Conservation (phyloP, 2,888 invertebrate genomes). For the Microctonus brassicae region DNA sequence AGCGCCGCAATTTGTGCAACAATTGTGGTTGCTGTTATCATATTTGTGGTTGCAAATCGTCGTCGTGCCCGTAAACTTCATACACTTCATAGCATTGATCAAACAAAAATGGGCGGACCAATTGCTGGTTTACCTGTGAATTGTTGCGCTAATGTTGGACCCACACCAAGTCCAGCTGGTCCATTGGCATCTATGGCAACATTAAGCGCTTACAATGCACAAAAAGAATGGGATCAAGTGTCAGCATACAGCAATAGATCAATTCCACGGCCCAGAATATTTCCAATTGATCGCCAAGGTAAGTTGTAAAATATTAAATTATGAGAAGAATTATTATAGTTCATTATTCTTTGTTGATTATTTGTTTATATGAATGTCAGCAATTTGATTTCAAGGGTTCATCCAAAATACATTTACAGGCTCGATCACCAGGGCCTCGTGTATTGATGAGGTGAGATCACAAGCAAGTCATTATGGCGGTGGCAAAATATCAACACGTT, state of each 20-base stretch:
- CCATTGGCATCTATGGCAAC: slow-evolving; percentile 87
- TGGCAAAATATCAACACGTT: slow-evolving; percentile 75
- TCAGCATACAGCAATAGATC: slow-evolving; percentile 93
- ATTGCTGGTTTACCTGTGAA: slow-evolving; percentile 83
- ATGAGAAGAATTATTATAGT: background rate
- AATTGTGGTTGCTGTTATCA: slow-evolving; percentile 89
- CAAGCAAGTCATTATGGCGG: slow-evolving; percentile 77
- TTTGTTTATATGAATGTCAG: background rate
- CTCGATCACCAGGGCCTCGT: slow-evolving; percentile 69
- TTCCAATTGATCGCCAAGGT: slow-evolving; percentile 77
- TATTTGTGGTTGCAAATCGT: slow-evolving; percentile 89
- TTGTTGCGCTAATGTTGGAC: slow-evolving; percentile 81
- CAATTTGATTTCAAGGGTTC: slow-evolving; percentile 20
- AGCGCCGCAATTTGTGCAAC: slow-evolving; percentile 94
- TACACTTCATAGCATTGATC: slow-evolving; percentile 74
- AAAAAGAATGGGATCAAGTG: slow-evolving; percentile 90
- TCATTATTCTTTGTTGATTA: background rate
- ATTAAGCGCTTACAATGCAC: slow-evolving; percentile 86
- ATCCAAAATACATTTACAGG: slow-evolving; percentile 49
- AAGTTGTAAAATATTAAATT: background rate
- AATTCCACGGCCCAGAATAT: slow-evolving; percentile 89
- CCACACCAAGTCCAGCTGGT: slow-evolving; percentile 83
- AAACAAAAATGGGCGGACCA: slow-evolving; percentile 78
- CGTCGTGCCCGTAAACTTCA: slow-evolving; percentile 84
- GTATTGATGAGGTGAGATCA: slow-evolving; percentile 82